These are phyloP conservation scores for Phainopepla nitens DNA, from an alignment of 2,113 vertebrate species.

Conservation along the genomic window DNA sequence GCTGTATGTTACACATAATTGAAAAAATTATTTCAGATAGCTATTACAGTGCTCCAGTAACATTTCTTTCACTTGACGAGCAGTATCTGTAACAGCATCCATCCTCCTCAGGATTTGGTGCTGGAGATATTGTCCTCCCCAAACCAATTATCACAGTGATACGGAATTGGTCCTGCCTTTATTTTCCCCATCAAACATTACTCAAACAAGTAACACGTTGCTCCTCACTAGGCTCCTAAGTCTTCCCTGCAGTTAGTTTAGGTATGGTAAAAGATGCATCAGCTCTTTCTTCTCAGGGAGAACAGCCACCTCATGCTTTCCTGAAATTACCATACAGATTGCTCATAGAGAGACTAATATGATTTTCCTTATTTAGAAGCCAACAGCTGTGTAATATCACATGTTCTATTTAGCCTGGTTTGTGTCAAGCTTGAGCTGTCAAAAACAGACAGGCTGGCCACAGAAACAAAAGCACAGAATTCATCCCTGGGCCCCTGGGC, in stretches of 20 bases:
- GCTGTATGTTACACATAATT: constrained; percentile 6
- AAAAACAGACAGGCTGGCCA: background rate
- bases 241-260: background rate
- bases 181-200: background rate
- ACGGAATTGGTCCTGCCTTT: background rate
- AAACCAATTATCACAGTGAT: background rate
- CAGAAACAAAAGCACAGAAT: background rate
- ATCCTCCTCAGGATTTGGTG: background rate
- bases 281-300: background rate
- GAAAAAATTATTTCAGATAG: constrained; percentile 34
- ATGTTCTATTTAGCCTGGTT: constrained; percentile 23
- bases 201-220: background rate
- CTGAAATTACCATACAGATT: constrained; percentile 26
- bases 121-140: background rate
- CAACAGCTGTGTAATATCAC: constrained; percentile 50
- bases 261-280: rapidly evolving
- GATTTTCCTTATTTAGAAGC: constrained; percentile 41
- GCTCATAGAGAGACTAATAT: constrained; percentile 19
- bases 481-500: background rate
- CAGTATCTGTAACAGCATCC: background rate
- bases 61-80: constrained; percentile 48
- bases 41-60: constrained; percentile 29
- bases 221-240: background rate
- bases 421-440: constrained; percentile 19
- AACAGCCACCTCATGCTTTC: background rate